Evolutionary conservation across 2,113 vertebrate genomes (phyloP).

Genomic region (Penelope pileata): DNA sequence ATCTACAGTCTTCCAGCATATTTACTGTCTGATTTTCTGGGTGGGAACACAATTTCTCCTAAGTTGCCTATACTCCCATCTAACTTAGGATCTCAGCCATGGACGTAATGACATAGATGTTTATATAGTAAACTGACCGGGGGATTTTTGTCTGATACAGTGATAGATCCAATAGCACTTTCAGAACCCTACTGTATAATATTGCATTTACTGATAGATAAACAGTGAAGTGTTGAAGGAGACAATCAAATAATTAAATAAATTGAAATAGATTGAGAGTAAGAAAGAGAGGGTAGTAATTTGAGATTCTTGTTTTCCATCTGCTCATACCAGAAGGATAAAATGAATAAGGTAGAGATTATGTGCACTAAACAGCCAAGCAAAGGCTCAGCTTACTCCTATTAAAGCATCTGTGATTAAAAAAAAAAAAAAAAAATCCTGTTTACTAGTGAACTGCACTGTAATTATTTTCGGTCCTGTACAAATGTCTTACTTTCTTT

Average conservation of each 20-base stretch:
- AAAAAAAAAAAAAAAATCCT: neutral
- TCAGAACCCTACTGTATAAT: neutral
- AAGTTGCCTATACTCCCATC: neutral
- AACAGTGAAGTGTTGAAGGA: neutral
- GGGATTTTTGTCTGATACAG: neutral
- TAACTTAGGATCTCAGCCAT: neutral
- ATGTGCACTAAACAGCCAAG: conserved; percentile 50
- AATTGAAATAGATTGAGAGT: neutral
- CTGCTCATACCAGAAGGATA: conserved; percentile 67
- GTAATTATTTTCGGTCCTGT: conserved; percentile 62
- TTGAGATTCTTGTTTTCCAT: conserved; percentile 62
- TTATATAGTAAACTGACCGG: neutral
- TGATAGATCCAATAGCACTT: neutral
- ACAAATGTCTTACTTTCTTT: conserved; percentile 37
- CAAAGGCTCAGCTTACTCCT: neutral
- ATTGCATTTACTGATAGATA: neutral
- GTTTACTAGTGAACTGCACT: conserved; percentile 21
- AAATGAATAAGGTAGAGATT: conserved; percentile 63
- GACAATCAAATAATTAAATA: conserved; percentile 10
- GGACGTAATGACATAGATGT: neutral
- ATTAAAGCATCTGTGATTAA: conserved; percentile 32
- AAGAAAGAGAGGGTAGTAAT: conserved; percentile 56
- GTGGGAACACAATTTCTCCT: neutral
- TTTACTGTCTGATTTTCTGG: neutral
- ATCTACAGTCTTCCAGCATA: neutral